These are phyloP conservation scores for Vombatus ursinus DNA, from an alignment of 2,113 vertebrate genomes.

Conservation along the genomic window DNA sequence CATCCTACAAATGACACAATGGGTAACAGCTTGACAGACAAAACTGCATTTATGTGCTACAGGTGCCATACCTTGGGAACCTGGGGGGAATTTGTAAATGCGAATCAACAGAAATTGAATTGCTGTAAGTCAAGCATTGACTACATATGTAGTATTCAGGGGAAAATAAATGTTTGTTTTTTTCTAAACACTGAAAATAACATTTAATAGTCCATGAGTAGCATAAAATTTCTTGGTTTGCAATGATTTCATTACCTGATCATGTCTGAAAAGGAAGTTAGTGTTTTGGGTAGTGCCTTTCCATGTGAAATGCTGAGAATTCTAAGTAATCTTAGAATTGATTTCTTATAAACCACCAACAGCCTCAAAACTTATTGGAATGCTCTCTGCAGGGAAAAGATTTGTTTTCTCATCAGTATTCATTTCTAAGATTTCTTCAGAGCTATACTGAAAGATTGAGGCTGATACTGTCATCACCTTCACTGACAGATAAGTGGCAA, in stretches of 20 bases:
- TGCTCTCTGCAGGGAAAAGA: not conserved
- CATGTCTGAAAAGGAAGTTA: constrained; percentile 6
- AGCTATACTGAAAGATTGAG: constrained; percentile 7
- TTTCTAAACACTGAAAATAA: not conserved
- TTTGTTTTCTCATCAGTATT: not conserved
- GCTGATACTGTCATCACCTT: not conserved
- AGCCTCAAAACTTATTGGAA: not conserved
- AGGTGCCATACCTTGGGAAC: not conserved
- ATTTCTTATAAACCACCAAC: constrained; percentile 1
- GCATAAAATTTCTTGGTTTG: not conserved
- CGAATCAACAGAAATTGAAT: not conserved
- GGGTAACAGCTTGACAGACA: too few relatives aligned
- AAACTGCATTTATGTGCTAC: too few relatives aligned
- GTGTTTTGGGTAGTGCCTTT: constrained; percentile 10
- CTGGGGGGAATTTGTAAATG: not conserved
- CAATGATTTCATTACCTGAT: constrained; percentile 12
- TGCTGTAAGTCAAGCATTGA: not conserved
- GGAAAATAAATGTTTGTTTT: not conserved
- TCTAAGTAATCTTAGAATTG: not conserved
- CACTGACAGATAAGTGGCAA: not conserved
- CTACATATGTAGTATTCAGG: constrained; percentile 4
- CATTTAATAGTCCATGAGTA: not conserved
- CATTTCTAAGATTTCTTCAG: not conserved
- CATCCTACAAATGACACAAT: too few relatives aligned
- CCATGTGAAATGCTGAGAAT: not conserved